A percentile compares a stretch with the other conserved stretches of the same genome.
Conservation (phyloP, 2,113 vertebrate species). For the Himantopus leucocephalus region DNA sequence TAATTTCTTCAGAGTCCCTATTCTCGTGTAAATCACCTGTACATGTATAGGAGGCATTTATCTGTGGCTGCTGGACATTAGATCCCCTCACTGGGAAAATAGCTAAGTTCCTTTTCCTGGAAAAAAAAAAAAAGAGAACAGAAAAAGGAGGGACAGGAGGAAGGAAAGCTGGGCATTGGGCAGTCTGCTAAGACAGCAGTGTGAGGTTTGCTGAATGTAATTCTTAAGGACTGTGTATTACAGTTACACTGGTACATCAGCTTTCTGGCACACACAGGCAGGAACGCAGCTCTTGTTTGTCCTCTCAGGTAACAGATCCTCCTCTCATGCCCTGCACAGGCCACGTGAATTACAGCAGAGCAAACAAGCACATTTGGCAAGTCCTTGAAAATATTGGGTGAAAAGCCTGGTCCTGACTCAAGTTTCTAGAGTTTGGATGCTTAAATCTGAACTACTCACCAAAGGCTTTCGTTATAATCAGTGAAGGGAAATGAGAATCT, state of each 20-base stretch:
- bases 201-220: background rate
- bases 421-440: background rate
- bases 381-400: background rate
- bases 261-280: background rate
- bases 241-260: too few relatives aligned
- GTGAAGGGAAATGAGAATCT: background rate
- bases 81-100: background rate
- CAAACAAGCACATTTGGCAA: background rate
- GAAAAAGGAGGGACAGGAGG: fast-evolving
- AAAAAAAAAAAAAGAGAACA: background rate
- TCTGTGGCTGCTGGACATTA: background rate
- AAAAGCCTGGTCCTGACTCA: background rate
- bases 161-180: background rate
- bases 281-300: too few relatives aligned
- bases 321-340: too few relatives aligned
- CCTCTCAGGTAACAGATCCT: too few relatives aligned
- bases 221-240: background rate
- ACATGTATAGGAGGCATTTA: fast-evolving
- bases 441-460: background rate
- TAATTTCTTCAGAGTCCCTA: background rate
- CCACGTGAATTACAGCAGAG: background rate
- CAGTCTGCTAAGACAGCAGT: background rate
- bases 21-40: background rate
- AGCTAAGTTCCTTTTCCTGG: background rate
- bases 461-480: background rate